Percentiles rank a stretch among this genome's conserved stretches.
Evolutionary conservation across 2,797 vertebrate genomes (phyloP).

Genomic region (Adelosebastes latens): DNA sequence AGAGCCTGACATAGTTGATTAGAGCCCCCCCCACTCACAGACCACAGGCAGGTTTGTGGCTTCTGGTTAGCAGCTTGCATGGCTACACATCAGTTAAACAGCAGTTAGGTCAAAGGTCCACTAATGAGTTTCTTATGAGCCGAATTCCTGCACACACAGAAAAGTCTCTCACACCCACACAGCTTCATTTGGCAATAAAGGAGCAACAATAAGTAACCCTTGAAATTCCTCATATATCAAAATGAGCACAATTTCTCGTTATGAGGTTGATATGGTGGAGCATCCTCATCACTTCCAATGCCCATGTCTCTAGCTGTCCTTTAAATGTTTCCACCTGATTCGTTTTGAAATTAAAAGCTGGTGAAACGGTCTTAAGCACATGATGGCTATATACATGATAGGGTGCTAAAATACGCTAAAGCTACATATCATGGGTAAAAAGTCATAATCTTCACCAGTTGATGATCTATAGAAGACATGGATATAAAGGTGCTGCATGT

Average conservation of each 20-base stretch:
- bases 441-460: too few relatives aligned
- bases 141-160: slow-evolving; percentile 11
- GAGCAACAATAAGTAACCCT: not conserved
- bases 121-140: slow-evolving; percentile 30
- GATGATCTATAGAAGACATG: too few relatives aligned
- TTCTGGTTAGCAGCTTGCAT: slow-evolving; percentile 20
- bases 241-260: not conserved
- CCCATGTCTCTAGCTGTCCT: too few relatives aligned
- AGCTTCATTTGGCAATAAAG: not conserved
- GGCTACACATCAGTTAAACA: not conserved
- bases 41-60: slow-evolving; percentile 3
- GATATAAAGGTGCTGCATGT: too few relatives aligned
- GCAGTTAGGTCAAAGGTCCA: slow-evolving; percentile 21
- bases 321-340: not conserved
- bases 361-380: not conserved
- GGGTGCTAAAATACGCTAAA: too few relatives aligned
- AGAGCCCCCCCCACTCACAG: slow-evolving; percentile 6
- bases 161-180: slow-evolving; percentile 25
- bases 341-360: not conserved
- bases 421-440: too few relatives aligned
- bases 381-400: too few relatives aligned
- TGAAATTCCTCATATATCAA: not conserved
- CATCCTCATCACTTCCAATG: too few relatives aligned
- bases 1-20: slow-evolving; percentile 21
- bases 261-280: not conserved